phyloP scores from a whole-genome alignment of 1,140 invertebrate genomes.

The Kradibia gibbosae region DNA sequence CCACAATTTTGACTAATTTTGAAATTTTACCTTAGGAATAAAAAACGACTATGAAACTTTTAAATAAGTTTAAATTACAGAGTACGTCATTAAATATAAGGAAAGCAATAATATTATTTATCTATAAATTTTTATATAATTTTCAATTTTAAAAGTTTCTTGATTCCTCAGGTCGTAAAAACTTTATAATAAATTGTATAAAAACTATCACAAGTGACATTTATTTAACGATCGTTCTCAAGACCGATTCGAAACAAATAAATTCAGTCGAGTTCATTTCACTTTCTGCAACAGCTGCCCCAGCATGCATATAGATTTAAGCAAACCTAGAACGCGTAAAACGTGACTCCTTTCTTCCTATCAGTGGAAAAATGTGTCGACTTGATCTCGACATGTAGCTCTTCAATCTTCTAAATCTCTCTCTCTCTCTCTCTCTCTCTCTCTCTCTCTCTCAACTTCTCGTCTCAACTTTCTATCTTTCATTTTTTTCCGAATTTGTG shows the following conservation, averaged over 20 bases:
- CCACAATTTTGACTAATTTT: no score
- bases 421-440: not conserved
- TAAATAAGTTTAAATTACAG: not conserved
- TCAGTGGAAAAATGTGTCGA: not conserved
- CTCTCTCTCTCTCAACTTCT: not conserved
- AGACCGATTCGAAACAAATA: conserved; percentile 35
- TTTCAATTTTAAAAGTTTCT: not conserved
- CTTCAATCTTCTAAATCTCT: not conserved
- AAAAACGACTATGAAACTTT: not conserved
- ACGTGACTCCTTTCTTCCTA: not conserved
- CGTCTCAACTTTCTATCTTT: no score
- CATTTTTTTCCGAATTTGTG: not conserved
- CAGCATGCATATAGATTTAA: not conserved
- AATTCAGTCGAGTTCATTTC: conserved; percentile 9
- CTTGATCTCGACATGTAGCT: not conserved
- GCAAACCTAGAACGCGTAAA: not conserved
- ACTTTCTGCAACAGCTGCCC: conserved; percentile 2
- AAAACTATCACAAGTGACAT: not conserved
- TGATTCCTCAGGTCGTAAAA: not conserved
- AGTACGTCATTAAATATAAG: not conserved
- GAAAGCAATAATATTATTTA: not conserved
- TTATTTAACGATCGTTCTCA: not conserved
- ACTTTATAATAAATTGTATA: not conserved
- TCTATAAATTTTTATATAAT: not conserved
- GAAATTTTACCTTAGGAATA: not conserved